Evolutionary conservation across 2,888 invertebrate genomes (phyloP), one percentile per base, ranked within the genome.

Genomic region (Boloria selene): DNA sequence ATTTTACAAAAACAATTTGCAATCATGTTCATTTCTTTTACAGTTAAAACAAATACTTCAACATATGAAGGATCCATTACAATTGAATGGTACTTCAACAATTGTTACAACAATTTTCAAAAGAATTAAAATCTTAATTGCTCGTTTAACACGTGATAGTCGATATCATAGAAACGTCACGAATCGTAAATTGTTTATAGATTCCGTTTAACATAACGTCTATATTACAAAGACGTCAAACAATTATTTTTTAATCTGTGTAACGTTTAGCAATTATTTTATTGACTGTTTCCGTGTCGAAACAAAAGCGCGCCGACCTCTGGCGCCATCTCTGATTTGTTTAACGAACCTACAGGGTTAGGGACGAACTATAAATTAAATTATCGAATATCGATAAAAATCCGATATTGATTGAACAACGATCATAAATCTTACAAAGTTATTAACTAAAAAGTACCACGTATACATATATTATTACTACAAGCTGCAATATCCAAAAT

Each of bases 261-360:
- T 74, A 79, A 79, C 72, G 77, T 78, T 72, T 78, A 76, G 75
- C 78, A 76, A 81, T 84, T 80, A 76, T 71, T 82, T 84, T 84
- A 83, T 79, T 80, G 76, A 65, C 79, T 79, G 79, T 79, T 77
- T 79, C 82, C 79, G 82, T 78, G 72, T 73, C 83, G 80, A 80
- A 82, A 73, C 74, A 75, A 80, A 80, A 72, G 72, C 76, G 75
- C 69, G 72, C 75, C 71, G 78, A 79, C 80, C 73, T 69, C 78
- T 82, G 84, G 86, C 87, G 87, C 86, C 86, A 86, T 83, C 86
- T 84, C 67, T 74, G 69, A 75, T 75, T 78, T 70, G 72, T 81
- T 80, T 77, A 66, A 55, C 67, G 72, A 74, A 80, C 79, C 74
- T 71, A 67, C 62, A 59, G 70, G 70, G 58, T 61, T 69, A 72